phyloP scores from a whole-genome alignment of 1,140 invertebrate species.

The Cylas formicarius region DNA sequence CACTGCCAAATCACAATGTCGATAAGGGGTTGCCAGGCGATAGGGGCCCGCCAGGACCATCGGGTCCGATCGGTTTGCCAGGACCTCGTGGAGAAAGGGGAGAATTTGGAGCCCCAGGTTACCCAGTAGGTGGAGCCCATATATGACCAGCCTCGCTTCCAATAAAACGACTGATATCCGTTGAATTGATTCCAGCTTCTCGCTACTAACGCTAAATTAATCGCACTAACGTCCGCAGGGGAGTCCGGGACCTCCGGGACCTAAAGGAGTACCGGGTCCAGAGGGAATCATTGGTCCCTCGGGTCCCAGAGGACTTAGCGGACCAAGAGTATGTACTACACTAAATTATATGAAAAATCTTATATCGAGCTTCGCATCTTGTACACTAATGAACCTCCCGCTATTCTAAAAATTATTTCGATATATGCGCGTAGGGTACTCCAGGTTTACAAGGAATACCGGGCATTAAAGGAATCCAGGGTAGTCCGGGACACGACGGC shows the following conservation, averaged over 20 bases:
- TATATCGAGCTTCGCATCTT: neutral
- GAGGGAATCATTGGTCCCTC: slow-evolving; percentile 37
- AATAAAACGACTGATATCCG: neutral
- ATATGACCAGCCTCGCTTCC: neutral
- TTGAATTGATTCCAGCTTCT: too few species aligned
- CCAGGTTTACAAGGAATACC: slow-evolving; percentile 37
- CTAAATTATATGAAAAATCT: slow-evolving; percentile 1
- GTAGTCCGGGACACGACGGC: slow-evolving; percentile 31
- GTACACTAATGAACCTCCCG: neutral
- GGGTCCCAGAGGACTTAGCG: slow-evolving; percentile 27
- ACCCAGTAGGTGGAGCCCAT: slow-evolving; percentile 26
- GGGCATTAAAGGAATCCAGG: slow-evolving; percentile 33
- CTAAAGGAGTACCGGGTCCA: slow-evolving; percentile 34
- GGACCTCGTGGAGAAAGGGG: slow-evolving; percentile 38
- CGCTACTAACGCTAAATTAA: too few species aligned
- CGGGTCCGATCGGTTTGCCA: slow-evolving; percentile 34
- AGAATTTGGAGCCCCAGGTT: slow-evolving; percentile 26
- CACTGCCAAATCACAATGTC: slow-evolving; percentile 14
- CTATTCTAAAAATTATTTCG: slow-evolving; percentile 7
- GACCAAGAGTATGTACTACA: slow-evolving; percentile 16
- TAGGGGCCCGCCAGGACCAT: slow-evolving; percentile 33
- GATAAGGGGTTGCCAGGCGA: slow-evolving; percentile 31
- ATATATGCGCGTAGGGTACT: slow-evolving; percentile 24
- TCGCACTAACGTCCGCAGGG: slow-evolving; percentile 24
- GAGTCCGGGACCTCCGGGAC: slow-evolving; percentile 32